Conservation (phyloP, 1,140 invertebrate genomes). For the Neomicropteryx cornuta region DNA sequence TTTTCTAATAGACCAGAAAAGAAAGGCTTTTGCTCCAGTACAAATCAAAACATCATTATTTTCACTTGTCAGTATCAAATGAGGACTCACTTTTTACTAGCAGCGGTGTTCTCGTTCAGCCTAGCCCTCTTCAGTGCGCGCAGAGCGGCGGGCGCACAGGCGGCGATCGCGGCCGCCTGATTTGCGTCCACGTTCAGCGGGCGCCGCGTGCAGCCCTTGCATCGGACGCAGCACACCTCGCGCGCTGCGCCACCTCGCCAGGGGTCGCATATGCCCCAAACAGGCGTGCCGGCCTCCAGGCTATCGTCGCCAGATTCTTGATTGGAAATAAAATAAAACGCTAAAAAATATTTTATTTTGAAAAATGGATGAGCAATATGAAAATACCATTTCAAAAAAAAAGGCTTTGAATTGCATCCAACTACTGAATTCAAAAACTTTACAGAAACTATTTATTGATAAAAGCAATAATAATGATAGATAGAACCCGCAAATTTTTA, state of each 20-base stretch:
- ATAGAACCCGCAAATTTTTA: too few species aligned
- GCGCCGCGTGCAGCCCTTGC: constrained; percentile 8
- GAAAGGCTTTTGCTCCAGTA: not conserved
- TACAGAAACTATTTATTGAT: too few species aligned
- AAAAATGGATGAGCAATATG: too few species aligned
- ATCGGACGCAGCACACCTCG: too few species aligned
- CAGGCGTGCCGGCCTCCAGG: too few species aligned
- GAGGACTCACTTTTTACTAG: constrained; percentile 8
- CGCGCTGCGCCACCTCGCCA: constrained; percentile 14
- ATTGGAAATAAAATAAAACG: too few species aligned
- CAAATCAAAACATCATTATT: not conserved
- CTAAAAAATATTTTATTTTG: too few species aligned
- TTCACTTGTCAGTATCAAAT: not conserved
- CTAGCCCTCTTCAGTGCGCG: constrained; percentile 5
- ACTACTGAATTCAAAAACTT: too few species aligned
- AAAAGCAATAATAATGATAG: too few species aligned
- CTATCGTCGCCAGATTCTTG: too few species aligned
- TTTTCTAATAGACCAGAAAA: not conserved
- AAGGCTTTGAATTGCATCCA: too few species aligned
- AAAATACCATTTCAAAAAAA: too few species aligned
- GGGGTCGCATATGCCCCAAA: constrained; percentile 12
- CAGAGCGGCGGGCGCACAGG: constrained; percentile 10
- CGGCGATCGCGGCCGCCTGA: constrained; percentile 12
- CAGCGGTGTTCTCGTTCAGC: constrained; percentile 9
- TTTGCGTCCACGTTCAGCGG: constrained; percentile 10